Evolutionary conservation across 2,113 vertebrate genomes (phyloP).

Genomic region (Numida meleagris): DNA sequence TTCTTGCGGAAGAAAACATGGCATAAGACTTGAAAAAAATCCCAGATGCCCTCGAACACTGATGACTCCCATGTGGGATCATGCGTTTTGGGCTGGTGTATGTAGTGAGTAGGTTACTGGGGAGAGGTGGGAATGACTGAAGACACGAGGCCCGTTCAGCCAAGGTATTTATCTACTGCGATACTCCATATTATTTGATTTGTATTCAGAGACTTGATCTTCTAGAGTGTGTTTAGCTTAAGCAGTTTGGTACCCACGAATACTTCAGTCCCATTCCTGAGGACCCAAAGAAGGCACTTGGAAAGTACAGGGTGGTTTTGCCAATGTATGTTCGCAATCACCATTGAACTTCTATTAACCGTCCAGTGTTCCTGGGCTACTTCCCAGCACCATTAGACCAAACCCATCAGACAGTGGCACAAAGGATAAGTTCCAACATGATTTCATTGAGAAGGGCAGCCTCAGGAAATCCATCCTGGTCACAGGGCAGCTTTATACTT

Average conservation of each 20-base stretch:
- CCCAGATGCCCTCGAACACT: not conserved
- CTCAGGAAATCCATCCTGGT: constrained; percentile 8
- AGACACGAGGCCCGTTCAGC: not conserved
- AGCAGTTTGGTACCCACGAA: not conserved
- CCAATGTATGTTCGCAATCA: not conserved
- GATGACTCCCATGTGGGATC: not conserved
- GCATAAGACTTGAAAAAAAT: not conserved
- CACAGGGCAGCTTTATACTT: not conserved
- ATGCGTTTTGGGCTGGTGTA: not conserved
- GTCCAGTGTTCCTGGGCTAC: not conserved
- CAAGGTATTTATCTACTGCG: not conserved
- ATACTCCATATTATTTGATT: not conserved
- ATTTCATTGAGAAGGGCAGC: constrained; percentile 21
- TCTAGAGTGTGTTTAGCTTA: not conserved
- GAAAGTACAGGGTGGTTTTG: not conserved
- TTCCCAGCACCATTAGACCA: not conserved
- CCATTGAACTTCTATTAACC: not conserved
- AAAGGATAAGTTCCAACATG: constrained; percentile 27
- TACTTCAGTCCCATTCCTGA: not conserved
- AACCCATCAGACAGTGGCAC: not conserved
- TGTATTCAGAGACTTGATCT: not conserved
- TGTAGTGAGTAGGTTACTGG: not conserved
- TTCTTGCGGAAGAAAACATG: not conserved
- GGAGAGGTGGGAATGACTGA: not conserved
- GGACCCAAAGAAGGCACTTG: not conserved